Evolutionary conservation across 2,888 invertebrate genomes (phyloP).

Genomic region (Caenorhabditis wallacei): DNA sequence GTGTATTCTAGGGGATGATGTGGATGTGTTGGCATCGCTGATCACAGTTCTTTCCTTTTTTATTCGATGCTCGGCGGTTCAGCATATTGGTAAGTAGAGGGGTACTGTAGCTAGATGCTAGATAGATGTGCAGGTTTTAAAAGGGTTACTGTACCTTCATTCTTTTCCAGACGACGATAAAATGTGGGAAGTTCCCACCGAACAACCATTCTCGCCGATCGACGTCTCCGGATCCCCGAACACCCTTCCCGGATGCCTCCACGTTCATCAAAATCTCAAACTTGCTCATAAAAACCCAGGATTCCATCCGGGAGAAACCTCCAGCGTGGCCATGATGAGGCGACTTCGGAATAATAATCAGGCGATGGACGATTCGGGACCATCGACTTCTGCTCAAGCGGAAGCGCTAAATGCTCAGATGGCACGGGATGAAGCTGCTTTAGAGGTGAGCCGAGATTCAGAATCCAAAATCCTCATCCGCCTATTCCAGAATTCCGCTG

Average conservation of each 20-base stretch:
- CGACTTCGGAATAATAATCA: slow-evolving; percentile 30
- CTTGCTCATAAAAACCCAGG: too few relatives aligned
- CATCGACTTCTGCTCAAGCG: background rate
- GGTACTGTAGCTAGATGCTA: background rate
- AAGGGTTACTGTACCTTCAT: background rate
- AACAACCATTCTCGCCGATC: slow-evolving; percentile 56
- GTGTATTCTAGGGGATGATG: slow-evolving; percentile 87
- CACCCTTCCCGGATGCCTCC: background rate
- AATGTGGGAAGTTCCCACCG: slow-evolving; percentile 53
- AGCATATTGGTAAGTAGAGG: slow-evolving; percentile 58
- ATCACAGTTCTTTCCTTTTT: slow-evolving; percentile 92
- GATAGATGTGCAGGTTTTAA: too few relatives aligned
- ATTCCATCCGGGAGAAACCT: slow-evolving; percentile 13
- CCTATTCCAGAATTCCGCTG: too few relatives aligned
- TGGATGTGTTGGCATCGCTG: slow-evolving; percentile 86
- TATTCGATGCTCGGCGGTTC: slow-evolving; percentile 87
- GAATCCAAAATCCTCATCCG: too few relatives aligned
- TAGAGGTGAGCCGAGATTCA: too few relatives aligned
- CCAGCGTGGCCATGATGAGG: slow-evolving; percentile 46
- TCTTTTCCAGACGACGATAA: slow-evolving; percentile 32
- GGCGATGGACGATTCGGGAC: background rate
- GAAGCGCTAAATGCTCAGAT: background rate
- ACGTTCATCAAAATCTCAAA: background rate
- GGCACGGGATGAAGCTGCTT: background rate
- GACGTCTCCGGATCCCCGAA: slow-evolving; percentile 15